Evolutionary conservation across 2,888 invertebrate species (phyloP).

Genomic region (Eurytoma adleriae): DNA sequence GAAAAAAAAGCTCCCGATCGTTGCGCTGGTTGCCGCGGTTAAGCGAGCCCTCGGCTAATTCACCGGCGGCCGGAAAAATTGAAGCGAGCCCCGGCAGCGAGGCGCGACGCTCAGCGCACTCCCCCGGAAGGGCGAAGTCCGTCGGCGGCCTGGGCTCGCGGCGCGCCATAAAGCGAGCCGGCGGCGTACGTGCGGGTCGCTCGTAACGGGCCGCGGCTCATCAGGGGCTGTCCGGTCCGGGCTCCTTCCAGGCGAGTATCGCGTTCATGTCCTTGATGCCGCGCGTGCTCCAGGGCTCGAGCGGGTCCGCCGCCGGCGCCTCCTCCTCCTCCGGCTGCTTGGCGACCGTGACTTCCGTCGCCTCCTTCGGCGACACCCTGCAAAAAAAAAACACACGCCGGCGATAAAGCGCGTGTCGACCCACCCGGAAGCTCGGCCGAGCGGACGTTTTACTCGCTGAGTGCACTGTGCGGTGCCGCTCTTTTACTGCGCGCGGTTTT

Average conservation of each 20-base stretch:
- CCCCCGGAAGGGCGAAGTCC: conserved; percentile 5
- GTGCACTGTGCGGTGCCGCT: neutral
- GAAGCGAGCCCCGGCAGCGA: too few relatives aligned
- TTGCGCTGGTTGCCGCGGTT: too few relatives aligned
- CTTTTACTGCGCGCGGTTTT: too few relatives aligned
- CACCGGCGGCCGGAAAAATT: too few relatives aligned
- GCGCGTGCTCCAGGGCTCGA: conserved; percentile 86
- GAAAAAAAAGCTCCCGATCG: too few relatives aligned
- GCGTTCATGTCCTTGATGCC: conserved; percentile 84
- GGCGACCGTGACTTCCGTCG: conserved; percentile 58
- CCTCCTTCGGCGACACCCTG: conserved; percentile 77
- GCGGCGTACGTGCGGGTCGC: neutral
- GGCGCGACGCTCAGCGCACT: too few relatives aligned
- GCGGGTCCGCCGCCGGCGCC: conserved; percentile 77
- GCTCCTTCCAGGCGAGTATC: conserved; percentile 81
- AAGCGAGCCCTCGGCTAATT: too few relatives aligned
- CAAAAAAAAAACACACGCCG: conserved; percentile 12
- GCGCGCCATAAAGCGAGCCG: too few relatives aligned
- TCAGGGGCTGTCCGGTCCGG: conserved; percentile 78
- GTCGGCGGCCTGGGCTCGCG: neutral
- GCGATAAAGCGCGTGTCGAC: neutral
- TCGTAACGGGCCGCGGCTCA: conserved; percentile 34
- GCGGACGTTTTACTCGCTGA: neutral
- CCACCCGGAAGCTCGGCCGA: neutral
- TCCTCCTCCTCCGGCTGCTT: conserved; percentile 40